Evolutionary conservation across 35 echinoderm and acorn worm species (phyloP).

Genomic region (Ophiothrix spiculata): DNA sequence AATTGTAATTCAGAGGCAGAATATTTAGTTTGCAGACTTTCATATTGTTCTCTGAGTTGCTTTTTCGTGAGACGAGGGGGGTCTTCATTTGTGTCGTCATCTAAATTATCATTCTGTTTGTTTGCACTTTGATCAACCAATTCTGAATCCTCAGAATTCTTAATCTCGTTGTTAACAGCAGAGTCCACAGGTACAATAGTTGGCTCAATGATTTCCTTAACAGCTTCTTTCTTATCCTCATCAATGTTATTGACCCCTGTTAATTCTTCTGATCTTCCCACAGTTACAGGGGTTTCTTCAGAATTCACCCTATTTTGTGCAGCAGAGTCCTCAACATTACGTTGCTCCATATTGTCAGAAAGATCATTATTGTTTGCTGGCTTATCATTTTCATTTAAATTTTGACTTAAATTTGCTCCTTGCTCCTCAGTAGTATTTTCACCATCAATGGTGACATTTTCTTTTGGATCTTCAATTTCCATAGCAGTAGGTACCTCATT

Average conservation of each 20-base stretch:
- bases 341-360: background rate
- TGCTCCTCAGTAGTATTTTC: background rate
- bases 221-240: background rate
- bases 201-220: background rate
- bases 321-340: too few relatives aligned
- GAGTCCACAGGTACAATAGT: background rate
- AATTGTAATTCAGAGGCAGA: slow-evolving; percentile 34
- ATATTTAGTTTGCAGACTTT: slow-evolving; percentile 36
- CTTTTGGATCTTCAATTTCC: background rate
- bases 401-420: background rate
- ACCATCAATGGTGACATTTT: background rate
- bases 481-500: too few relatives aligned
- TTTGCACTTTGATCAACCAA: background rate
- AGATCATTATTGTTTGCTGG: background rate
- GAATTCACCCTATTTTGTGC: too few relatives aligned
- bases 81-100: background rate
- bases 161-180: background rate
- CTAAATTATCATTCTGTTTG: background rate
- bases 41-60: slow-evolving; percentile 4
- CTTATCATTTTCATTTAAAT: background rate
- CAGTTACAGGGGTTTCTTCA: too few relatives aligned
- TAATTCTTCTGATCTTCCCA: too few relatives aligned
- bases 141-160: background rate
- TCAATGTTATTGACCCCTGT: background rate
- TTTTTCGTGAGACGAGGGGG: background rate